Evolutionary conservation across 2,888 invertebrate species (phyloP), one percentile per base, ranked within the genome.

Genomic region (Cosmopolites sordidus): DNA sequence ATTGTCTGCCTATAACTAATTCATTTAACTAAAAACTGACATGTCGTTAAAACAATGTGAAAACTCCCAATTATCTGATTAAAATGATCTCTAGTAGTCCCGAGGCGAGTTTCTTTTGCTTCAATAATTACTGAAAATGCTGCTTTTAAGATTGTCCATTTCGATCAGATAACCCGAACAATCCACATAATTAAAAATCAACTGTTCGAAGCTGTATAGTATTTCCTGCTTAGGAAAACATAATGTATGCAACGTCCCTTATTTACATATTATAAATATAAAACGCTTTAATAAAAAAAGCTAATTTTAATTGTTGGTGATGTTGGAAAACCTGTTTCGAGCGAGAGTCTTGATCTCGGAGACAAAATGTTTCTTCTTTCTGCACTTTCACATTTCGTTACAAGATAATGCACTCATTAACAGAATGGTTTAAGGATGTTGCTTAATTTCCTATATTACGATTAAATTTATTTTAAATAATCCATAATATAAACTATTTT

Each of bases 161-260:
- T 44, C 41, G 48, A 54, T 54, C 54, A 54, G 54, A 54, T 54
- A 49, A 45, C 22, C n/a, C 27, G 45, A 54, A 54, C 54, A 54
- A 54, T 54, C 45, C 49, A 49, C 54, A 54, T 54, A 54, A 54
- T 54, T 54, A 54, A 54, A 54, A 54, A 48, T 49, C 38, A 54
- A 48, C 45, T 41, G 49, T 43, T 49, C 49, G 44, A 37, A 11
- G 16, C 33, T 27, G 18, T 48, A 41, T 49, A 44, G 54, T 48
- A 42, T 54, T 54, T 54, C 54, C 49, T 54, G 48, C 43, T 53
- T 48, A 48, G 29, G 17, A 53, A 52, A 51, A 27, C 51, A 14
- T 43, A 43, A 40, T 51, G 18, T 48, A 48, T 48, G 40, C 41
- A 8, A n/a, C 30, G 15, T 40, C 17, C 16, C 17, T 40, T 16